Conservation (phyloP, 2,113 vertebrate genomes). For the Dendropsophus ebraccatus region DNA sequence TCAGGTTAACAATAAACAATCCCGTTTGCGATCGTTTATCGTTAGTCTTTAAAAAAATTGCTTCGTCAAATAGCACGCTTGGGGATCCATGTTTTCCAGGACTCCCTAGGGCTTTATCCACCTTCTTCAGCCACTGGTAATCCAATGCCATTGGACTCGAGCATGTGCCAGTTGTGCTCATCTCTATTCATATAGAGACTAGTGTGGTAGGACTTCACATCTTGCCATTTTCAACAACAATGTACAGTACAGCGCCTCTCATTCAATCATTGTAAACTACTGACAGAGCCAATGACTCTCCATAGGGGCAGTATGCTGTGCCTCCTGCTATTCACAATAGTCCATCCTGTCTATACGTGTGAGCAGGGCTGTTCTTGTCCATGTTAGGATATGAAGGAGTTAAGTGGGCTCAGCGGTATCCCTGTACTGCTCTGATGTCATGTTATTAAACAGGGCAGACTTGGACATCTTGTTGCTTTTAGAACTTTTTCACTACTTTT, state of each 20-base stretch:
- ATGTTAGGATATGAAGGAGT: not conserved
- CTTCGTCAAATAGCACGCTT: no score
- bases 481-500: not conserved
- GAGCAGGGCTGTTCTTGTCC: not conserved
- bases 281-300: not conserved
- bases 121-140: no score
- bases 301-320: not conserved
- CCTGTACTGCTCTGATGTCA: not conserved
- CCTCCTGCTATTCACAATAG: not conserved
- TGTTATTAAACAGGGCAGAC: not conserved
- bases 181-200: no score
- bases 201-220: no score
- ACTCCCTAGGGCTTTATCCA: no score
- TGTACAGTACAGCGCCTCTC: not conserved
- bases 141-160: no score
- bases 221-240: not conserved
- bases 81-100: no score
- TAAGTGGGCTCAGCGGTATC: not conserved
- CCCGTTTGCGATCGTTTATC: no score
- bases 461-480: not conserved
- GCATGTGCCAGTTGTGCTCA: no score
- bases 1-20: no score
- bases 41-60: no score
- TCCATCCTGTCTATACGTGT: not conserved
- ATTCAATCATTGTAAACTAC: no score